These are phyloP conservation scores for Pteronotus mesoamericanus DNA, from an alignment of 2,797 vertebrate genomes.

Conservation along the genomic window DNA sequence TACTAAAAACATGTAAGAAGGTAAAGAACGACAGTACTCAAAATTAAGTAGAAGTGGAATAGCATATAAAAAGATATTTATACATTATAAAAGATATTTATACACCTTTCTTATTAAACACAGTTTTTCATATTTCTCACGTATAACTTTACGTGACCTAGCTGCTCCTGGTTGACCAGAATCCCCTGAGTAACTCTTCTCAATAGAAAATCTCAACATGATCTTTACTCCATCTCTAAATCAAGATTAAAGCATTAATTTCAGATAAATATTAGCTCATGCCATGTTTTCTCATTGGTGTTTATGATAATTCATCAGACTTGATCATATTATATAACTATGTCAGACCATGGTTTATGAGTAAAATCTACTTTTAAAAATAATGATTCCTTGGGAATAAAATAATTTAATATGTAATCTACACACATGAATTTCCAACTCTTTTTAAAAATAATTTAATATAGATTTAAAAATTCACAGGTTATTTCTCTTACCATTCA, in stretches of 20 bases:
- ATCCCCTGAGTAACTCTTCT: background rate
- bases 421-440: background rate
- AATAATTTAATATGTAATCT: slow-evolving; percentile 15
- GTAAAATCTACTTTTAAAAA: slow-evolving; percentile 8
- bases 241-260: background rate
- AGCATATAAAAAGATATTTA: background rate
- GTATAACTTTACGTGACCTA: background rate
- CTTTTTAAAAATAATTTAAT: background rate
- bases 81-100: background rate
- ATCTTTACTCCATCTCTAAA: background rate
- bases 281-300: background rate
- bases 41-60: background rate
- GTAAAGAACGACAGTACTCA: background rate
- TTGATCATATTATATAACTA: background rate
- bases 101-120: background rate
- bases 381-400: background rate
- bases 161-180: background rate
- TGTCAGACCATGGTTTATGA: background rate
- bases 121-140: background rate
- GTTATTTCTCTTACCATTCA: slow-evolving; percentile 87
- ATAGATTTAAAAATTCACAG: background rate
- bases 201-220: background rate
- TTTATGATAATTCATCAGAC: background rate
- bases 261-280: background rate
- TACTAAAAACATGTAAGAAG: background rate